phyloP scores from a whole-genome alignment of 2,888 invertebrate species.

The Operophtera brumata region DNA sequence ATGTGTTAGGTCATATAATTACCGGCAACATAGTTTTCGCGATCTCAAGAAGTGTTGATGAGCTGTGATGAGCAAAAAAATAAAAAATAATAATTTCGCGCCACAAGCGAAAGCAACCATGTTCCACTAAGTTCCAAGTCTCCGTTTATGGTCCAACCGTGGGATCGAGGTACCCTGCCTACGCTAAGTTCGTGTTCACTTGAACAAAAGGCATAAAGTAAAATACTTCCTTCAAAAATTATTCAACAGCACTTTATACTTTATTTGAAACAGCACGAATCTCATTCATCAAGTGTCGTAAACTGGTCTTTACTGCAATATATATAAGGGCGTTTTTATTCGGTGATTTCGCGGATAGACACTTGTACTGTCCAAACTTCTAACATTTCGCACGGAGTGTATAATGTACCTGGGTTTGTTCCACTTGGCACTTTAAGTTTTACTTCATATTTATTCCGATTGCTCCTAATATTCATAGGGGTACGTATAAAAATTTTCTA shows the following conservation, averaged over 20 bases:
- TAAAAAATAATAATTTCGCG: too few species aligned
- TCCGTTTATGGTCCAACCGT: not conserved
- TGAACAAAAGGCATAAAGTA: constrained; percentile 11
- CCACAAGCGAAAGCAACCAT: too few species aligned
- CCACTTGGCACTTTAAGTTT: not conserved
- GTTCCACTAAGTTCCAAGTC: not conserved
- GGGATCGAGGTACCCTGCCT: not conserved
- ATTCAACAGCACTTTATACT: constrained; percentile 1
- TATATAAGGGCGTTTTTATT: constrained; percentile 7
- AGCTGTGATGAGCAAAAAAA: too few species aligned
- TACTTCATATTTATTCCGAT: too few species aligned
- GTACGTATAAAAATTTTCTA: too few species aligned
- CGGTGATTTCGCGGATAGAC: constrained; percentile 7
- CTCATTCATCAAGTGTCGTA: constrained; percentile 25
- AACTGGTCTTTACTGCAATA: constrained; percentile 23
- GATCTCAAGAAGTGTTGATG: too few species aligned
- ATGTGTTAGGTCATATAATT: too few species aligned
- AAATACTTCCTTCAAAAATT: constrained; percentile 17
- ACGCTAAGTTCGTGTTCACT: not conserved
- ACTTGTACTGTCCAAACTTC: constrained; percentile 20
- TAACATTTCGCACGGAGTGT: constrained; percentile 19
- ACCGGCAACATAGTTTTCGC: too few species aligned
- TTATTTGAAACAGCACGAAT: constrained; percentile 15
- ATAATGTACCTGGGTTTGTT: constrained; percentile 6
- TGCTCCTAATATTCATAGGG: too few species aligned